These are phyloP conservation scores for Nettapus auritus DNA, from an alignment of 2,113 vertebrate species.

Conservation along the genomic window DNA sequence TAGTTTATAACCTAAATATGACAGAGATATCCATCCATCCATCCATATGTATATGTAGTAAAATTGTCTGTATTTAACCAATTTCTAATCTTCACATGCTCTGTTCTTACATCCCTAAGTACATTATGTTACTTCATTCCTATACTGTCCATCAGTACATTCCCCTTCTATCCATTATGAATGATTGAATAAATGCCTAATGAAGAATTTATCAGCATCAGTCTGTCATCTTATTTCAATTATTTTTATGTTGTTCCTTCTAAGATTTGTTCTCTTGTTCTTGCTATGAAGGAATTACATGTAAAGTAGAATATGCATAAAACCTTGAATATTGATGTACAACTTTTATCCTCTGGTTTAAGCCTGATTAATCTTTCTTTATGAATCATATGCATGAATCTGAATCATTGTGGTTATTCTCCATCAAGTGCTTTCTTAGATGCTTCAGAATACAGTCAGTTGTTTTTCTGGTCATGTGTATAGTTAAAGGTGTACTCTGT, in stretches of 20 bases:
- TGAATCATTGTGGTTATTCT: not conserved
- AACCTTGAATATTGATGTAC: not conserved
- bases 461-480: not conserved
- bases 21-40: not conserved
- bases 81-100: not conserved
- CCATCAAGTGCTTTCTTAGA: not conserved
- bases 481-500: not conserved
- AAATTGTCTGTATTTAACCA: not conserved
- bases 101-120: not conserved
- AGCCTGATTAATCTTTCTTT: slow-evolving; percentile 4
- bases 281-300: not conserved
- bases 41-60: not conserved
- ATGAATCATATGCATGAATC: not conserved
- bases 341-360: not conserved
- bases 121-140: not conserved
- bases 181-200: not conserved
- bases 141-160: not conserved
- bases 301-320: not conserved
- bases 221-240: not conserved
- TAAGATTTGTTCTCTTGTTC: not conserved
- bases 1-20: not conserved
- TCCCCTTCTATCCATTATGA: not conserved
- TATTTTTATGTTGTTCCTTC: not conserved
- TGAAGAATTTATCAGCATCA: slow-evolving; percentile 14
- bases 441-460: not conserved